Evolutionary conservation across 2,888 invertebrate species (phyloP), one percentile per base, ranked within the genome.

Genomic region (Augochlorella aurata): DNA sequence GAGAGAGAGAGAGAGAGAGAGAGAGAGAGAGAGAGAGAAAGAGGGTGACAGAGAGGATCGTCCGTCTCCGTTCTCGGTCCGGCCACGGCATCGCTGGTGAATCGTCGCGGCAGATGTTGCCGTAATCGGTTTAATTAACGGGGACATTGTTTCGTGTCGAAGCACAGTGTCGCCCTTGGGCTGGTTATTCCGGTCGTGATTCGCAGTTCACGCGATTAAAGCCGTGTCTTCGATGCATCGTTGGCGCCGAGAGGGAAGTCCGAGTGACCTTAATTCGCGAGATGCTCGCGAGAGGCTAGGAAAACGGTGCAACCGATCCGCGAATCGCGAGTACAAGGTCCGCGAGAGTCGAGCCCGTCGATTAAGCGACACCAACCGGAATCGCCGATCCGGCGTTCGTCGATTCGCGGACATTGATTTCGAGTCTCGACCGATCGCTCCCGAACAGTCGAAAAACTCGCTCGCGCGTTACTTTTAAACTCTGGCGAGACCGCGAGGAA

Each of bases 51-150:
- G 38, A 38, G 38, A 38, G 38, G 38, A 38, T 38, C 38, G 38
- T 38, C 7, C 38, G 38, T 38, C 38, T 38, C 38, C 0, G 2
- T 7, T 38, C 5, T 38, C 38, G 38, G 38, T 38, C 38, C 38
- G 38, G 38, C 38, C 38, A 38, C 47, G 12, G 47, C 50, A 18
- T 50, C 50, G 16, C 50, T 18, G 50, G 24, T 16, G 58, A 58
- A 77, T 67, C 52, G 24, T 54, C 24, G 58, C 14, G 21, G 54
- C 67, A 74, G 66, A 45, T 45, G 61, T 65, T 65, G 58, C 14
- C 24, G 63, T 49, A 65, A 58, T 65, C 63, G 50, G 24, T 50
- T 65, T 52, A 76, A 68, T 74, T 44, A 61, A 44, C 12, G 45
- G 67, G 47, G 9, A 24, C 54, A 50, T 67, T 66, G 45, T 44